phyloP scores from a whole-genome alignment of 2,797 vertebrate genomes.

The Labroides dimidiatus region DNA sequence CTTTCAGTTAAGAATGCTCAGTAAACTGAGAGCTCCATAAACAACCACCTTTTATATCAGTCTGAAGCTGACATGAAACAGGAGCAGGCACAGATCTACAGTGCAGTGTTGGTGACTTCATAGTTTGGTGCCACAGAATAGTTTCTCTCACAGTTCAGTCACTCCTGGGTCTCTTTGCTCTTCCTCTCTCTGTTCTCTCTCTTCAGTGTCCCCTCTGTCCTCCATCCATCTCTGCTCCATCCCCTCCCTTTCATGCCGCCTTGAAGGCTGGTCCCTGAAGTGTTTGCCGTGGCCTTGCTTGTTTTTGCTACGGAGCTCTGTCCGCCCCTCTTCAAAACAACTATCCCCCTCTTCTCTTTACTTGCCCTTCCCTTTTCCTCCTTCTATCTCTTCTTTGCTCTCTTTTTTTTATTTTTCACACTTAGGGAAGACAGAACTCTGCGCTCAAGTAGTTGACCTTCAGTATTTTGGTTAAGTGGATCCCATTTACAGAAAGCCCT shows the following conservation, averaged over 20 bases:
- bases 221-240: constrained; percentile 34
- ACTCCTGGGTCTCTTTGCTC: constrained; percentile 8
- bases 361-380: constrained; percentile 7
- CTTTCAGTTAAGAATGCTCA: not conserved
- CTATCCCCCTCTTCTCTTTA: constrained; percentile 5
- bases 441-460: constrained; percentile 35
- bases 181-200: constrained; percentile 4
- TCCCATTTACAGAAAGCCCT: constrained; percentile 26
- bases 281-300: constrained; percentile 45
- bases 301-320: constrained; percentile 33
- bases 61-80: not conserved
- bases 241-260: constrained; percentile 11
- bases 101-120: not conserved
- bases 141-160: not conserved
- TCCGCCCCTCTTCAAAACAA: constrained; percentile 46
- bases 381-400: not conserved
- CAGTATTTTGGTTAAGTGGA: constrained; percentile 49
- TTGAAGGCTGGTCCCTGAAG: constrained; percentile 43
- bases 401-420: not conserved
- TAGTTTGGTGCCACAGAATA: constrained; percentile 5
- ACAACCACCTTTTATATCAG: not conserved
- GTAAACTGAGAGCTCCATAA: not conserved
- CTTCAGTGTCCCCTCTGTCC: constrained; percentile 32
- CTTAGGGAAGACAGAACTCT: constrained; percentile 32
- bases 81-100: not conserved